Base-by-base conservation (phyloP, 2,888 invertebrate species). In the Brenthis ino region DNA sequence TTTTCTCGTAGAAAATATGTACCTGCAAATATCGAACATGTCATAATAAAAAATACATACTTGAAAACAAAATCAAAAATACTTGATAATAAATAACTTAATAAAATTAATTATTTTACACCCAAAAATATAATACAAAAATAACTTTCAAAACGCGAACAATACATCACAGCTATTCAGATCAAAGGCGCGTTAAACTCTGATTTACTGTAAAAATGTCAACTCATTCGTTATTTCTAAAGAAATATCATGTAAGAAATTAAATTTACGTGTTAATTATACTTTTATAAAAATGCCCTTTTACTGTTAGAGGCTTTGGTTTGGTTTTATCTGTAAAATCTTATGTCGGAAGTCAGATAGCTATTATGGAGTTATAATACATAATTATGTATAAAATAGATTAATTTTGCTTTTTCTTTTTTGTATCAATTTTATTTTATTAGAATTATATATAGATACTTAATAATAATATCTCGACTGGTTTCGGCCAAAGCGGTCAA, bases 131-230 rank as follows among this genome's bases (percentile, higher is more conserved):
- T 4, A 12, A 24, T 20, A 47, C 24, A 14, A 37, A 63, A 63
- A 53, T 16, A 47, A 5, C 14, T 13, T 28, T 6, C 16, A 20
- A 61, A 61, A 53, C 16, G 43, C 12, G 53, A 63, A 53, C 14
- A 57, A 75, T 75, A 72, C 72, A 75, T 75, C 71, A 74, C 64
- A 55, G 56, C 64, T 69, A 66, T 71, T 61, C 58, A 72, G 73
- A 75, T 74, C 74, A 74, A 75, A 74, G 28, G 72, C 54, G 48
- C 16, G 24, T 20, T 48, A 24, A 68, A 54, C 56, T 61, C 67
- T 66, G 71, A 66, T 71, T 71, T 72, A 72, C 51, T 51, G 58
- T 56, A 72, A 47, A 67, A 71, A 74, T 67, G 71, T 64, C 60
- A 65, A 56, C 33, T 71, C 71, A 63, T 75, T 74, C 70, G 65